phyloP scores from a whole-genome alignment of 2,113 vertebrate genomes.

The Oophaga pumilio region DNA sequence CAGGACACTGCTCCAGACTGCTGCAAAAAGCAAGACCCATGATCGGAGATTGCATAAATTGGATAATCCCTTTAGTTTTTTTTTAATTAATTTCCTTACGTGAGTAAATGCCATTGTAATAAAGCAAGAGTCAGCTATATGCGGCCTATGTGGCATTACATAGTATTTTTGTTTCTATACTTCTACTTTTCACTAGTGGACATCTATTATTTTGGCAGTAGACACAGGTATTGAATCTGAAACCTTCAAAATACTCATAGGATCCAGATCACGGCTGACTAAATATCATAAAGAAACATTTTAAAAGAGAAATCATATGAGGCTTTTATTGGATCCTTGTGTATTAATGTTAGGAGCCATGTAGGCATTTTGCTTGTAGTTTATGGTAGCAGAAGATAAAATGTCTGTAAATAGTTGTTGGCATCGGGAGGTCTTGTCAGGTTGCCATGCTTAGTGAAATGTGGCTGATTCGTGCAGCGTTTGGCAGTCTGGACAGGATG shows the following conservation, averaged over 20 bases:
- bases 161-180: background rate
- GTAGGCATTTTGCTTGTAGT: background rate
- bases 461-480: slow-evolving; percentile 28
- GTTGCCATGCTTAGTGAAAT: slow-evolving; percentile 38
- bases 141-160: background rate
- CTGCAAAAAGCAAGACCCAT: background rate
- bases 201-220: background rate
- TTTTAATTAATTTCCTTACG: background rate
- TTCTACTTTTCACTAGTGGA: background rate
- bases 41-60: background rate
- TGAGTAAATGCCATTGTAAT: background rate
- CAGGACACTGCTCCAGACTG: background rate
- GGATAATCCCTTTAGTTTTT: no score
- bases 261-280: background rate
- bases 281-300: background rate
- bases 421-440: slow-evolving; percentile 43
- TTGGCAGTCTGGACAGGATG: slow-evolving; percentile 54
- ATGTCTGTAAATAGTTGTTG: slow-evolving; percentile 16
- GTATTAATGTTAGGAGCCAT: background rate
- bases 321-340: background rate
- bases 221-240: background rate
- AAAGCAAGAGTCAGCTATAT: background rate
- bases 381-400: slow-evolving; percentile 19
- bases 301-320: background rate
- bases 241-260: background rate